phyloP scores from a whole-genome alignment of 2,113 vertebrate species.

The Silurus meridionalis region DNA sequence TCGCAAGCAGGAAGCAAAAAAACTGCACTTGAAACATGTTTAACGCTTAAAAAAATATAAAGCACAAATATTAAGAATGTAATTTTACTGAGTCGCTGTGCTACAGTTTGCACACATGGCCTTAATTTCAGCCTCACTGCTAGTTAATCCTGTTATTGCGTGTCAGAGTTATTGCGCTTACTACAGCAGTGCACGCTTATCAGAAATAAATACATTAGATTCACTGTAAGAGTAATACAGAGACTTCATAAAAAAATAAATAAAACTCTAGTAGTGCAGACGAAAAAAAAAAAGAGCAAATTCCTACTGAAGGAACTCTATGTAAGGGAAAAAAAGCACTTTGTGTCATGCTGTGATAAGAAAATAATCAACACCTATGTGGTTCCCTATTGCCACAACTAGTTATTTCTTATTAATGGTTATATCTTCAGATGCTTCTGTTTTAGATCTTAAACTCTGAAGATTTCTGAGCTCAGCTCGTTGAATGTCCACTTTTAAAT shows the following conservation, averaged over 20 bases:
- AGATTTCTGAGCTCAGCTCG: too few species aligned
- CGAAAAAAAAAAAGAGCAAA: not conserved
- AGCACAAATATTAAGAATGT: slow-evolving; percentile 40
- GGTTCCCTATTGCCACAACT: not conserved
- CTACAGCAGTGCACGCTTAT: slow-evolving; percentile 62
- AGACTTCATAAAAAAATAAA: slow-evolving; percentile 60
- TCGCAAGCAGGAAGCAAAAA: not conserved
- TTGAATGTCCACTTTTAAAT: too few species aligned
- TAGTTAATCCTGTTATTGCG: slow-evolving; percentile 64
- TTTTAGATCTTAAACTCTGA: too few species aligned
- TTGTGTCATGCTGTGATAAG: not conserved
- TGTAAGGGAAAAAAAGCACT: not conserved
- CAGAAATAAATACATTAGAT: slow-evolving; percentile 68
- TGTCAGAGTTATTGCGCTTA: slow-evolving; percentile 61
- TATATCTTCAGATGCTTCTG: too few species aligned
- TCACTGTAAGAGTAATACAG: slow-evolving; percentile 59
- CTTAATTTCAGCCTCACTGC: slow-evolving; percentile 65
- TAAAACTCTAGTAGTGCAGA: not conserved
- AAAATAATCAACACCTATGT: not conserved
- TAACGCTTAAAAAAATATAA: not conserved
- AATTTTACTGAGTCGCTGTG: slow-evolving; percentile 57
- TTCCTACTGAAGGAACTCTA: not conserved
- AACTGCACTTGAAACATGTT: not conserved
- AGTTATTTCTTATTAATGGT: too few species aligned
- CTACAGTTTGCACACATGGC: slow-evolving; percentile 61